Percentiles rank a stretch among this genome's conserved stretches.
These are phyloP conservation scores for Columba livia DNA, from an alignment of 2,113 vertebrate genomes.

Conservation along the genomic window DNA sequence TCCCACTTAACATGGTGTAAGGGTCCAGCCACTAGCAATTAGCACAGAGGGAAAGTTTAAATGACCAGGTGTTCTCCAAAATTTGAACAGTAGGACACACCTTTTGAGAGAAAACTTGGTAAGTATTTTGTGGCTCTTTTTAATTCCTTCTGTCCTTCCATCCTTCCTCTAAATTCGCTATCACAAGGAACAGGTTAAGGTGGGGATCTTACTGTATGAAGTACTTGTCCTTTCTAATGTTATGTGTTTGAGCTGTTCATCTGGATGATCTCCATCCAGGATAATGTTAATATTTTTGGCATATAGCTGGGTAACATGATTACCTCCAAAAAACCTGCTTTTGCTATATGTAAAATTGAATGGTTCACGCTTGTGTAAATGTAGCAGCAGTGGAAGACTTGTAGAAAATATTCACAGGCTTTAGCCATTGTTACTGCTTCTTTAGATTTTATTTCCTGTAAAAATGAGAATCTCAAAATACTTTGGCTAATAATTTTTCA, in stretches of 20 bases:
- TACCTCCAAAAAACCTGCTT: not conserved
- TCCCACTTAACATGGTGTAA: not conserved
- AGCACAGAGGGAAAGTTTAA: not conserved
- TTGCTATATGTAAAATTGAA: not conserved
- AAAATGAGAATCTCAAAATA: not conserved
- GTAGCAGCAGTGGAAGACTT: not conserved
- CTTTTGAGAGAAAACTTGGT: not conserved
- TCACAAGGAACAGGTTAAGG: not conserved
- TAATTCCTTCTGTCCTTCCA: too few relatives aligned
- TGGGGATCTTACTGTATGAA: not conserved
- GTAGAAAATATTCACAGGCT: not conserved
- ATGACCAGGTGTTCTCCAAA: not conserved
- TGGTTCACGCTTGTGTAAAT: not conserved
- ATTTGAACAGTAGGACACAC: not conserved
- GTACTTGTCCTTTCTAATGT: not conserved
- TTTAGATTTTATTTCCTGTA: not conserved
- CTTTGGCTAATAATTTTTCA: not conserved
- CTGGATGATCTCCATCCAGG: not conserved
- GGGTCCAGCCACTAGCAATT: not conserved
- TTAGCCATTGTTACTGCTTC: not conserved
- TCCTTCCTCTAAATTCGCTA: not conserved
- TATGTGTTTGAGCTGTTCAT: not conserved
- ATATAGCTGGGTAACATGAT: not conserved
- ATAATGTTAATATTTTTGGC: not conserved
- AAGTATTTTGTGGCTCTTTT: not conserved